These are phyloP conservation scores for Galaxea fascicularis DNA, from an alignment of 92 coral and sea anemone species.

Conservation along the genomic window DNA sequence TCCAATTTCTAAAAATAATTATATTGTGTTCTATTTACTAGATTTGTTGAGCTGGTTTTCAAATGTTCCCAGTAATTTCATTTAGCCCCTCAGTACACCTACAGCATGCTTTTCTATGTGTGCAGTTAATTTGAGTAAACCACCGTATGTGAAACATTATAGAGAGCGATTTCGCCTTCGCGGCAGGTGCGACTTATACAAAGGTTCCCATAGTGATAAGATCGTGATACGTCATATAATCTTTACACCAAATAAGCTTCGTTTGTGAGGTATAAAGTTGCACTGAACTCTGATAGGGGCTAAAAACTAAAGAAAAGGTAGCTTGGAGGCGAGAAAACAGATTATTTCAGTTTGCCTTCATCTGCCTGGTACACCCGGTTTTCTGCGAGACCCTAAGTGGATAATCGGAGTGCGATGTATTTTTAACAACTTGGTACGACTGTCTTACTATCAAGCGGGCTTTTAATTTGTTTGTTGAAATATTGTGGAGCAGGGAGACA, in stretches of 20 bases:
- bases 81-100: not conserved
- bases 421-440: constrained; percentile 19
- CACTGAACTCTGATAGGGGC: constrained; percentile 4
- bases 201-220: constrained; percentile 73
- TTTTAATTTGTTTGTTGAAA: constrained; percentile 56
- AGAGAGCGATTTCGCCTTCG: not conserved
- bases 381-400: not conserved
- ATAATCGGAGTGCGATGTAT: constrained; percentile 4
- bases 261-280: constrained; percentile 25
- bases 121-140: constrained; percentile 23
- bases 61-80: not conserved
- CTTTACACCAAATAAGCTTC: constrained; percentile 32
- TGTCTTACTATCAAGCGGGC: constrained; percentile 27
- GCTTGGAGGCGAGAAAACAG: not conserved
- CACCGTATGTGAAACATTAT: constrained; percentile 2
- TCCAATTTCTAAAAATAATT: not conserved
- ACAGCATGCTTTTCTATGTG: not conserved
- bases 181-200: constrained; percentile 82
- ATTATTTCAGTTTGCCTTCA: not conserved
- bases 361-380: not conserved
- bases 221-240: constrained; percentile 68
- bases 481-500: constrained; percentile 15
- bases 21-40: not conserved
- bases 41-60: not conserved
- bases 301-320: not conserved